These are phyloP conservation scores for Prunella strophiata DNA, from an alignment of 2,797 vertebrate genomes.

Conservation along the genomic window DNA sequence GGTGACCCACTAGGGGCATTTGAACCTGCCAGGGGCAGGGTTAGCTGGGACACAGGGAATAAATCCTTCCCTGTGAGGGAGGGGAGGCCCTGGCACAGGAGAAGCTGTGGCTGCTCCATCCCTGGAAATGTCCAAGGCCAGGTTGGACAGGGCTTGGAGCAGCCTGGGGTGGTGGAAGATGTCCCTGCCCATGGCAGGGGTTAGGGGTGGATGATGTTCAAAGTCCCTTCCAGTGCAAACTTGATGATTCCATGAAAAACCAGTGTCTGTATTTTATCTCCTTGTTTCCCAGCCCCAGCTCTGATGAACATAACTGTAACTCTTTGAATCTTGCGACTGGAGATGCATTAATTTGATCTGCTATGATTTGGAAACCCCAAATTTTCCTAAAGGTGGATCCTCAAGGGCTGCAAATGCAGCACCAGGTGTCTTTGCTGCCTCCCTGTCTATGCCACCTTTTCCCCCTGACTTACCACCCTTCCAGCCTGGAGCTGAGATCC, in stretches of 20 bases:
- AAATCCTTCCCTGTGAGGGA: not conserved
- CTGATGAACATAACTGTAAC: not conserved
- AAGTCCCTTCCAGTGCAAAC: not conserved
- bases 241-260: accelerated
- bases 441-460: accelerated
- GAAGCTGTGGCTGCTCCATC: not conserved
- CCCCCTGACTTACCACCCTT: not conserved
- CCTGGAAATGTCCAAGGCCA: not conserved
- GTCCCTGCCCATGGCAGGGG: not conserved
- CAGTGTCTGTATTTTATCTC: not conserved
- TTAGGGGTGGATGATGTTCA: not conserved
- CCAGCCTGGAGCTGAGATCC: not conserved
- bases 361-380: not conserved
- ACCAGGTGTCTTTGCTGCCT: not conserved
- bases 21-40: not conserved
- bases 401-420: not conserved
- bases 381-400: not conserved
- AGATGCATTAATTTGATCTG: not conserved
- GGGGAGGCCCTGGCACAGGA: not conserved
- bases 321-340: not conserved
- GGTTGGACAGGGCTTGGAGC: accelerated
- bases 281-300: not conserved
- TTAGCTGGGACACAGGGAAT: not conserved
- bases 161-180: accelerated
- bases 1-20: not conserved